Evolutionary conservation across 2,113 vertebrate genomes (phyloP).

Genomic region (Phocoena phocoena): DNA sequence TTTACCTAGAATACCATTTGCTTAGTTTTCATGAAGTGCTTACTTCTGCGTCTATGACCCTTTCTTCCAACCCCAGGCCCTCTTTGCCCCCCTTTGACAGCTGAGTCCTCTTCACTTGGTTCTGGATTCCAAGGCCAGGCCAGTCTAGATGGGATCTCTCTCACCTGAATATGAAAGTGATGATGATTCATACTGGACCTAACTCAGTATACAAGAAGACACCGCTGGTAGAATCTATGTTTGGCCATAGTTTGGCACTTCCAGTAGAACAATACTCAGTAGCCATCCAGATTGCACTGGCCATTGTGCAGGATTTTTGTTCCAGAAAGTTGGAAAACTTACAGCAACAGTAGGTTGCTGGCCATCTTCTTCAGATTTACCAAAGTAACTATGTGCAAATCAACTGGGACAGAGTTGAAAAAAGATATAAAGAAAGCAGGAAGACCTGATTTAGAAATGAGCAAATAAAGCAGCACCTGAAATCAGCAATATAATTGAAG

Average conservation of each 20-base stretch:
- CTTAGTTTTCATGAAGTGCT: neutral
- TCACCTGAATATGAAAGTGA: slow-evolving; percentile 81
- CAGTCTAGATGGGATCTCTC: neutral
- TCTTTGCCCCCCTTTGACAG: neutral
- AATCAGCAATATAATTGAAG: neutral
- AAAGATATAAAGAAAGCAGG: slow-evolving; percentile 94
- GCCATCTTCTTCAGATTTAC: slow-evolving; percentile 89
- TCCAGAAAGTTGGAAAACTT: slow-evolving; percentile 93
- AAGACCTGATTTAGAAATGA: slow-evolving; percentile 87
- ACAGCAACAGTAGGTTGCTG: slow-evolving; percentile 90
- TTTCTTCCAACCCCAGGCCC: neutral
- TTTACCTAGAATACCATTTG: neutral
- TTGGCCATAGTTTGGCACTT: slow-evolving; percentile 79
- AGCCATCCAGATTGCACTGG: neutral
- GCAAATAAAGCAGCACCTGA: neutral
- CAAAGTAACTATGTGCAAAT: slow-evolving; percentile 87
- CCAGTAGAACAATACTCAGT: neutral
- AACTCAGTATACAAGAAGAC: slow-evolving; percentile 90
- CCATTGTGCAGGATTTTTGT: slow-evolving; percentile 90
- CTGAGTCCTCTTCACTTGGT: neutral
- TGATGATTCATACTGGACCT: slow-evolving; percentile 90
- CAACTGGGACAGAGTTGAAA: slow-evolving; percentile 94
- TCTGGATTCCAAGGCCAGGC: neutral
- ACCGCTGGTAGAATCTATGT: slow-evolving; percentile 91
- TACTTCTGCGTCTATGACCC: neutral